Conservation (phyloP, 2,113 vertebrate species). For the Burhinus bistriatus region DNA sequence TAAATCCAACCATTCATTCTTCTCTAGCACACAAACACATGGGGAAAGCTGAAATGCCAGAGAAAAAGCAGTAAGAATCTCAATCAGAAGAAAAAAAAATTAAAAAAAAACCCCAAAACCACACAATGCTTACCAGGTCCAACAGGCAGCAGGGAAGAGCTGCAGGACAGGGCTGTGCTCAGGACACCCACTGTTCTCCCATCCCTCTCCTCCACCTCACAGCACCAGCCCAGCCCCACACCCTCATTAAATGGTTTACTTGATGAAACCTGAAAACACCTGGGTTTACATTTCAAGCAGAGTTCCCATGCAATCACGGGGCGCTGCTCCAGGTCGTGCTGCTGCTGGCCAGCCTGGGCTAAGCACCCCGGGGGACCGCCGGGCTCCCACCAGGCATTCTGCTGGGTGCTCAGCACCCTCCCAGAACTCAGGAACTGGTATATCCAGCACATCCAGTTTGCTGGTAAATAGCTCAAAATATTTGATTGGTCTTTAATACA, state of each 20-base stretch:
- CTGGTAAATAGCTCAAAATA: background rate
- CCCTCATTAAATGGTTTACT: background rate
- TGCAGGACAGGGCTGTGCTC: fast-evolving
- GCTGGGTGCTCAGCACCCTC: background rate
- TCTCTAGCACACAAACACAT: background rate
- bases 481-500: background rate
- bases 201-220: fast-evolving
- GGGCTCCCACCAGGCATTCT: background rate
- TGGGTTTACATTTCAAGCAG: background rate
- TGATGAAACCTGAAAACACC: background rate
- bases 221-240: fast-evolving
- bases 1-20: background rate
- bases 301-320: fast-evolving
- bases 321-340: background rate
- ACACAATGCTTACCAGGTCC: background rate
- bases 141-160: background rate
- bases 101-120: too few species aligned
- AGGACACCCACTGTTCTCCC: fast-evolving
- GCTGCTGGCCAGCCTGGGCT: background rate
- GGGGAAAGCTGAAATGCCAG: fast-evolving
- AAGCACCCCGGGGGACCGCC: background rate
- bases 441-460: too few species aligned
- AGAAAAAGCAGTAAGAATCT: background rate
- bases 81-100: background rate
- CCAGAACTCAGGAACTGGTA: fast-evolving